Base-by-base conservation (phyloP, 2,113 vertebrate species). In the Ptyas mucosa region DNA sequence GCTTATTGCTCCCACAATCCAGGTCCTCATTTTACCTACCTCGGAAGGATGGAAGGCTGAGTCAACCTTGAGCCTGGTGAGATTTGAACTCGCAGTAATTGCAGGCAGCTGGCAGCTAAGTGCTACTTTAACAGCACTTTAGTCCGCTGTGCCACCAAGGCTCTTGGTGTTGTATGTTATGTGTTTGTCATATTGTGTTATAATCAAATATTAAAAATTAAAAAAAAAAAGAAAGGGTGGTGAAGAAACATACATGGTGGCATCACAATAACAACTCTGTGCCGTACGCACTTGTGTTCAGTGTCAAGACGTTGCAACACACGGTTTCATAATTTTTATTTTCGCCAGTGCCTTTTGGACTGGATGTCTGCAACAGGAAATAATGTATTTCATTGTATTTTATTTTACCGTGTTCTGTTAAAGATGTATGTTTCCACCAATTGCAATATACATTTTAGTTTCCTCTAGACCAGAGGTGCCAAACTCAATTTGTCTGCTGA, bases 261-360 rank as follows among this genome's bases (percentile, higher is more conserved):
- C 75, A 39, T 81, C 18, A 1, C 3, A 14, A 39, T 20, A 75
- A 6, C 34, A 81, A 9, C 34, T 39, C 75, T 39, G n/a, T 75
- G 18, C 69, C 2, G 0, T 39, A 8, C 1, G 0, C 7, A 8
- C 69, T 81, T 3, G n/a, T 3, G n/a, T 39, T 39, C 15, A 9
- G 6, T 34, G 64, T 14, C 29, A 69, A 14, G 61, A 6, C 61
- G 4, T 81, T 81, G 34, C 18, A 81, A 9, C 75, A 81, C 34
- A 39, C 0, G 34, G 34, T 81, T 81, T 81, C 75, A 10, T 81
- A 34, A 81, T 39, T 39, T 81, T 34, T 64, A 2, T 34, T 20
- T 34, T 34, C n/a, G 6, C n/a, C 5, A 3, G 20, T 81, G 69
- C 69, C 2, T 0, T 39, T 81, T 81, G n/a, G 18, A 20, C n/a